phyloP scores from a whole-genome alignment of 2,797 vertebrate species.

The Gambusia yucatana region DNA sequence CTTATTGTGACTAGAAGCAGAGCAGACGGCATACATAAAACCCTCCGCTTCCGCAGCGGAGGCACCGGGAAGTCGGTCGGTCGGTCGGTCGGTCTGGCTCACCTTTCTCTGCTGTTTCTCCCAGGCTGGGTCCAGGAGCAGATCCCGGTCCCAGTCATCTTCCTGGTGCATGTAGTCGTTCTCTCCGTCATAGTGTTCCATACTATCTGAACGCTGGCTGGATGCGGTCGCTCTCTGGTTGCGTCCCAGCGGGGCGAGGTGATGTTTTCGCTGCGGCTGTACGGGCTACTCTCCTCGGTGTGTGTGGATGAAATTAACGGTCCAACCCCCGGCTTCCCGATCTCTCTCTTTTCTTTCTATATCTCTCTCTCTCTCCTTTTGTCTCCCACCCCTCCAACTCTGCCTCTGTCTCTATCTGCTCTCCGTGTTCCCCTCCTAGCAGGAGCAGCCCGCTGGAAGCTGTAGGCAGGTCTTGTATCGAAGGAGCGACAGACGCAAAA shows the following conservation, averaged over 20 bases:
- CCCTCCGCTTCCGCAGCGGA: conserved; percentile 54
- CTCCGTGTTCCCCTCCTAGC: conserved; percentile 17
- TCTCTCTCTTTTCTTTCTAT: conserved; percentile 17
- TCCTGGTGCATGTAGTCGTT: conserved; percentile 86
- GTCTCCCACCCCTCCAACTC: conserved; percentile 44
- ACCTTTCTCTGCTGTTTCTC: conserved; percentile 94
- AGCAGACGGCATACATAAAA: background rate
- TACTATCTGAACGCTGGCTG: conserved; percentile 45
- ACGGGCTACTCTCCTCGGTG: conserved; percentile 66
- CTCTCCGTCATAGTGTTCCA: conserved; percentile 87
- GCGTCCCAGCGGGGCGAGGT: conserved; percentile 51
- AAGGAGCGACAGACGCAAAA: conserved; percentile 70
- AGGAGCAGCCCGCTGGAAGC: conserved; percentile 60
- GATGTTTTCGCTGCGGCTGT: conserved; percentile 60
- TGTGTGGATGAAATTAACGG: conserved; percentile 75
- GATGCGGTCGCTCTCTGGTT: conserved; percentile 30
- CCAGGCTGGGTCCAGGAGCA: conserved; percentile 93
- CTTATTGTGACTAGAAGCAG: background rate
- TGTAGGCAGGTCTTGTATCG: conserved; percentile 62
- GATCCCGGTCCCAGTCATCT: conserved; percentile 91
- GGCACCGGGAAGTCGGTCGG: conserved; percentile 18
- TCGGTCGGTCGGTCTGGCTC: conserved; percentile 29
- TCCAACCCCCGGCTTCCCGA: conserved; percentile 68
- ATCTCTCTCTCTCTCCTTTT: background rate
- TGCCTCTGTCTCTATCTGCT: conserved; percentile 26